A percentile compares a stretch with the other conserved stretches of the same genome.
Evolutionary conservation across 2,113 vertebrate genomes (phyloP).

Genomic region (Rissa tridactyla): DNA sequence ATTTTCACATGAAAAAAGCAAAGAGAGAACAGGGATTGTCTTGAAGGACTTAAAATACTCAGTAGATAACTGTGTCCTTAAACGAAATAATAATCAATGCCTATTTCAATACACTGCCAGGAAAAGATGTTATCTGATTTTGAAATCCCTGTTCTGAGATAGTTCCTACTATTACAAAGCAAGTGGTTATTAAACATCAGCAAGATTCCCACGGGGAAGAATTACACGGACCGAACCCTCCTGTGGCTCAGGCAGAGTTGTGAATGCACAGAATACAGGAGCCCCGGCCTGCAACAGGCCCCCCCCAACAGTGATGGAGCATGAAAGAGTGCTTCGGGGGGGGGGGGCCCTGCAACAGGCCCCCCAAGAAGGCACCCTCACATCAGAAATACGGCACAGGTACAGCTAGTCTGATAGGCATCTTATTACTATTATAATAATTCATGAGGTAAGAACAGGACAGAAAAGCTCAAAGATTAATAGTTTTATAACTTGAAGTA

Average conservation of each 20-base stretch:
- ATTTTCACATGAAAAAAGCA: background rate
- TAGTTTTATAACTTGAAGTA: background rate
- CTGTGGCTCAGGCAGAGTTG: background rate
- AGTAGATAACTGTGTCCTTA: background rate
- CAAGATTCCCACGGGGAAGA: background rate
- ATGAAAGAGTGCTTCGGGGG: background rate
- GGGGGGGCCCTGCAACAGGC: background rate
- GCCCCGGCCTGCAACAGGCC: background rate
- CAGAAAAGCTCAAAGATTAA: background rate
- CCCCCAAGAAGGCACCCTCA: background rate
- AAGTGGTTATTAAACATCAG: background rate
- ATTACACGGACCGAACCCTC: fast-evolving
- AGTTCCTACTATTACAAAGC: background rate
- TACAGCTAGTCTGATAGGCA: background rate
- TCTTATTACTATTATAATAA: background rate
- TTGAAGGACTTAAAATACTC: background rate
- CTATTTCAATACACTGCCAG: background rate
- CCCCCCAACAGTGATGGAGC: background rate
- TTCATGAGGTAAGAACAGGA: background rate
- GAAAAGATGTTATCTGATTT: background rate
- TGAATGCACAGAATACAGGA: fast-evolving
- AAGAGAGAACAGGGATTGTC: background rate
- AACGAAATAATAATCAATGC: background rate
- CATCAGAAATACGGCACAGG: background rate
- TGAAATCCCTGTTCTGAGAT: background rate